phyloP scores from a whole-genome alignment of 2,113 vertebrate genomes.

The Gobius niger region DNA sequence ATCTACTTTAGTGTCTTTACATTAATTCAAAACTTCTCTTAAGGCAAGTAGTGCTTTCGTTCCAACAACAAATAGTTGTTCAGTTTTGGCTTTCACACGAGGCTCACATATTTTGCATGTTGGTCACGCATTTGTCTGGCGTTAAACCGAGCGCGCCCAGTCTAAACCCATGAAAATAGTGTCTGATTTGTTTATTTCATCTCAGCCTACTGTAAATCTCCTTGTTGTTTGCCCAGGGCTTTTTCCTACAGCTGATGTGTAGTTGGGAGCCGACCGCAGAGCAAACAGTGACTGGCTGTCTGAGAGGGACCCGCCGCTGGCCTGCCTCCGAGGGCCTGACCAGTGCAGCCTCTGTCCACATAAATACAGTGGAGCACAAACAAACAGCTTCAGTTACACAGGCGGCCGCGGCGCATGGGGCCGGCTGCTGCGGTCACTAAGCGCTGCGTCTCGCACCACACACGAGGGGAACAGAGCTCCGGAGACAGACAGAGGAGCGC shows the following conservation, averaged over 20 bases:
- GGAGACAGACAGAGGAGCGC: slow-evolving; percentile 1
- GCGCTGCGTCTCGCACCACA: slow-evolving; percentile 43
- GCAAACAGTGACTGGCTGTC: slow-evolving; percentile 66
- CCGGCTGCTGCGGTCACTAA: slow-evolving; percentile 51
- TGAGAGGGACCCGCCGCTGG: slow-evolving; percentile 57
- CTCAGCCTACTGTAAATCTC: slow-evolving; percentile 49
- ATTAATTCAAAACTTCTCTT: slow-evolving; percentile 24
- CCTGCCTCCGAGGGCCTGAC: slow-evolving; percentile 59
- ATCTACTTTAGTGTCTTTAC: slow-evolving; percentile 43
- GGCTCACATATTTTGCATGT: slow-evolving; percentile 52
- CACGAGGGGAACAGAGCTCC: slow-evolving; percentile 1
- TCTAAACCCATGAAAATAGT: slow-evolving; percentile 31
- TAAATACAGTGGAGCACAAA: slow-evolving; percentile 57
- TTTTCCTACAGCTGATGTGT: slow-evolving; percentile 51
- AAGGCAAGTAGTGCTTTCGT: slow-evolving; percentile 42
- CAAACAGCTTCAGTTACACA: slow-evolving; percentile 57
- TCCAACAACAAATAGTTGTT: slow-evolving; percentile 62
- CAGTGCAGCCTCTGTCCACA: slow-evolving; percentile 58
- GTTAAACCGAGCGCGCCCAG: slow-evolving; percentile 37
- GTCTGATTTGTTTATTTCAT: slow-evolving; percentile 46
- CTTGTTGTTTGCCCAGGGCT: slow-evolving; percentile 45
- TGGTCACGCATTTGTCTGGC: slow-evolving; percentile 30
- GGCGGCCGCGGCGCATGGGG: slow-evolving; percentile 27
- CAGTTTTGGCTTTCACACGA: slow-evolving; percentile 59
- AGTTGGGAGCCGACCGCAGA: slow-evolving; percentile 54